Base-by-base conservation (phyloP, 2,113 vertebrate species). In the Opisthocomus hoazin region DNA sequence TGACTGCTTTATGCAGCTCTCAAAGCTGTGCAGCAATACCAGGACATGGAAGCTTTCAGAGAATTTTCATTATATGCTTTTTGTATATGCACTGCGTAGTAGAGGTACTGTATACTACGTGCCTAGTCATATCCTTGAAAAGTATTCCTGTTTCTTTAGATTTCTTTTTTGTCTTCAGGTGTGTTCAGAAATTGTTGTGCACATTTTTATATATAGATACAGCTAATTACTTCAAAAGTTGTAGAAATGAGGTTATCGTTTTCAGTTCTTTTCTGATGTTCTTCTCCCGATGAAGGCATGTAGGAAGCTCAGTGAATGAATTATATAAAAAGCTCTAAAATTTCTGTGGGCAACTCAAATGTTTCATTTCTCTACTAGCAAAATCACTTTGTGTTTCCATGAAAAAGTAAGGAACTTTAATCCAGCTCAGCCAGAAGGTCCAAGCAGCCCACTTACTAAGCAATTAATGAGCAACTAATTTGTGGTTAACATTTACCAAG, bases 211-310 rank as follows among this genome's bases (percentile, higher is more conserved):
- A 89, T 64, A 66, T 66, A 91, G 91, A 84, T 96, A 50, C 46
- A 97, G 71, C 61, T 93, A 96, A 89, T 85, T 70, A 89, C n/a
- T 80, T 68, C 22, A 89, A 54, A 53, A n/a, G n/a, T n/a, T 43
- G 15, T 18, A 86, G 80, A 30, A 92, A 78, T 80, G 69, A 61
- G 89, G 84, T 41, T 75, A 74, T 53, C 13, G 34, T 82, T 84
- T 12, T 80, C 53, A 90, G 50, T 66, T 43, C 83, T 93, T 84
- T 66, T 41, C 94, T 96, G 82, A 76, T 83, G 89, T 60, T 88
- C 50, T 75, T 83, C 46, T 81, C 63, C 93, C 29, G 13, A 22
- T 12, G 51, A 60, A 70, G 60, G 61, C 22, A 37, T 13, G 30
- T 73, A 30, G 63, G 83, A 84, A 86, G 56, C 39, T 93, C 22